These are phyloP conservation scores for Macrosteles quadrilineatus DNA, from an alignment of 1,140 invertebrate genomes.

Conservation along the genomic window DNA sequence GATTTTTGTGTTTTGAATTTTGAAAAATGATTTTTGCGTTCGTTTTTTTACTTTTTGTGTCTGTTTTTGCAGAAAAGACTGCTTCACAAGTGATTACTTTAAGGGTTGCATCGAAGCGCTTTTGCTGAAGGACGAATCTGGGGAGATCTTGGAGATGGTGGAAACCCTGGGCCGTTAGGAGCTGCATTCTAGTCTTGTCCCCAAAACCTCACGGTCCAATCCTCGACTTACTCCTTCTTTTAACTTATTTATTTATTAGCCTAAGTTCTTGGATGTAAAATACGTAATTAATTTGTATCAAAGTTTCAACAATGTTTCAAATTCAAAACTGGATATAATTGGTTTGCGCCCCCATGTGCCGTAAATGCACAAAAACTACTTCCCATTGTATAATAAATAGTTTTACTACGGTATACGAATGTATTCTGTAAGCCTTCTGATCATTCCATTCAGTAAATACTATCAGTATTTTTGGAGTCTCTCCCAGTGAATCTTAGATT, in stretches of 20 bases:
- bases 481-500: slow-evolving; percentile 1
- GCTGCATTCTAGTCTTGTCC: slow-evolving; percentile 39
- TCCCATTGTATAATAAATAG: not conserved
- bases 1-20: slow-evolving; percentile 27
- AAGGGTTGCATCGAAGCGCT: slow-evolving; percentile 63
- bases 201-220: slow-evolving; percentile 32
- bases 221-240: slow-evolving; percentile 36
- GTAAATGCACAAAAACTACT: slow-evolving; percentile 40
- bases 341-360: slow-evolving; percentile 39
- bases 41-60: slow-evolving; percentile 23
- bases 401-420: not conserved
- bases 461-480: slow-evolving; percentile 16
- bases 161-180: slow-evolving; percentile 55
- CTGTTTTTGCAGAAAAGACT: slow-evolving; percentile 55
- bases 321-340: no score
- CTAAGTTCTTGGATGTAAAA: slow-evolving; percentile 34
- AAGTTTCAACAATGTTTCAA: slow-evolving; percentile 34
- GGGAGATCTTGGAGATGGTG: slow-evolving; percentile 61
- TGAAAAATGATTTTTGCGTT: slow-evolving; percentile 26
- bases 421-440: not conserved
- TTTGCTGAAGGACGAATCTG: slow-evolving; percentile 59
- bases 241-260: slow-evolving; percentile 43
- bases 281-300: slow-evolving; percentile 32
- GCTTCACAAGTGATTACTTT: slow-evolving; percentile 64
- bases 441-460: slow-evolving; percentile 21